A percentile compares a stretch with the other conserved stretches of the same genome.
Conservation (phyloP, 2,797 vertebrate species). For the Salarias fasciatus region DNA sequence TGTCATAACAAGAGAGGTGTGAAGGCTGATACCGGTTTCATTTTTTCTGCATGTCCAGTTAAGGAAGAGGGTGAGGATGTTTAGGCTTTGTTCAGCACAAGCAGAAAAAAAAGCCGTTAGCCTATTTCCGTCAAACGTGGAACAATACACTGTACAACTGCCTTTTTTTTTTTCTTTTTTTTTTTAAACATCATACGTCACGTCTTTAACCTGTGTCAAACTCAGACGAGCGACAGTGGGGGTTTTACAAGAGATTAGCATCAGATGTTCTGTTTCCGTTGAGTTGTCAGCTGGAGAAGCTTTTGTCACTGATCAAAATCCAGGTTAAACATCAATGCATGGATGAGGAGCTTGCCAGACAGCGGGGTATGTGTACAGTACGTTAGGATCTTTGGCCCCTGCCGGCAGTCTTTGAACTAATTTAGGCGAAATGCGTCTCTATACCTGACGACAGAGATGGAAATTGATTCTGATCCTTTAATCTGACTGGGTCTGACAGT, state of each 20-base stretch:
- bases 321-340: constrained; percentile 29
- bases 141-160: constrained; percentile 7
- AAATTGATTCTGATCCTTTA: constrained; percentile 48
- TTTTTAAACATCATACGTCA: constrained; percentile 29
- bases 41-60: constrained; percentile 25
- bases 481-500: constrained; percentile 32
- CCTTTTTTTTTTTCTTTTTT: no score
- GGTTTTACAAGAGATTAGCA: constrained; percentile 20
- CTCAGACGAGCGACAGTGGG: constrained; percentile 14
- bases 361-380: constrained; percentile 39
- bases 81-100: constrained; percentile 30
- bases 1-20: constrained; percentile 5
- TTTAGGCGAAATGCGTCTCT: constrained; percentile 48
- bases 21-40: constrained; percentile 29
- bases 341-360: constrained; percentile 21
- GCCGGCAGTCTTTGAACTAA: constrained; percentile 54
- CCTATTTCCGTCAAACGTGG: constrained; percentile 42
- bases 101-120: constrained; percentile 6
- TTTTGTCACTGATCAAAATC: constrained; percentile 45
- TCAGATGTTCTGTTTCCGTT: constrained; percentile 20
- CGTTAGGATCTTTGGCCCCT: constrained; percentile 25
- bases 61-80: constrained; percentile 30
- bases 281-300: constrained; percentile 39
- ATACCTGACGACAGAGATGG: constrained; percentile 35
- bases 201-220: constrained; percentile 47